Percentiles rank a stretch among this genome's conserved stretches.
phyloP scores from a whole-genome alignment of 2,888 invertebrate species.

The Oscheius sp. region DNA sequence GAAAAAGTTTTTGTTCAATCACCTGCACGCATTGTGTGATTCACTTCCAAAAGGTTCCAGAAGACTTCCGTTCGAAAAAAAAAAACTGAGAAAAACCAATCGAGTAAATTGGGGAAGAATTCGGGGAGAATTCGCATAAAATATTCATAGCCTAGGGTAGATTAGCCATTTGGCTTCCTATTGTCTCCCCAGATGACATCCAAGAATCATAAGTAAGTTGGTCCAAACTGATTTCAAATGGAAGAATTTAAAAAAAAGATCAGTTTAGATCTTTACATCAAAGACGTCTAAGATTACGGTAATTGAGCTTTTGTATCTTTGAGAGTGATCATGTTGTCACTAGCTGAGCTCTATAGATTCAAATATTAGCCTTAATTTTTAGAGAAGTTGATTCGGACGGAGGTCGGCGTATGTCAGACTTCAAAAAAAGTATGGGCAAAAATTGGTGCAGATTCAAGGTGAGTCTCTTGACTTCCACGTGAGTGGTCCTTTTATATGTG shows the following conservation, averaged over 20 bases:
- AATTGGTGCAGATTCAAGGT: conserved; percentile 22
- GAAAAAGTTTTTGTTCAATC: too few species aligned
- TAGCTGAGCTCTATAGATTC: not conserved
- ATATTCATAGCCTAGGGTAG: too few species aligned
- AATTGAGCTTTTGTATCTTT: not conserved
- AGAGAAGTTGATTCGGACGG: not conserved
- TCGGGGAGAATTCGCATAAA: too few species aligned
- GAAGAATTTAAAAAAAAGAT: not conserved
- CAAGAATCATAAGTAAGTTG: too few species aligned
- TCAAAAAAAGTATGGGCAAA: conserved; percentile 17
- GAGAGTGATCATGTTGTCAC: not conserved
- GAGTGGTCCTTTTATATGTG: not conserved
- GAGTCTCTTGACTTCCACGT: not conserved
- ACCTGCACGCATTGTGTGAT: too few species aligned
- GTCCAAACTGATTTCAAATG: not conserved
- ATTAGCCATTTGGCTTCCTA: too few species aligned
- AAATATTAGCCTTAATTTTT: not conserved
- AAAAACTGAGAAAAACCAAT: too few species aligned
- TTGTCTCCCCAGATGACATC: too few species aligned
- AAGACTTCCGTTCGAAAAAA: too few species aligned
- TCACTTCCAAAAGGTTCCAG: too few species aligned
- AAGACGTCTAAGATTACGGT: not conserved
- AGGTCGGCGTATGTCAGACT: conserved; percentile 18
- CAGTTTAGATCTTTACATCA: not conserved
- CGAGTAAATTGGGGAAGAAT: too few species aligned